Evolutionary conservation across 2,888 invertebrate species (phyloP), one percentile per base, ranked within the genome.

Genomic region (Ectemnius cavifrons): DNA sequence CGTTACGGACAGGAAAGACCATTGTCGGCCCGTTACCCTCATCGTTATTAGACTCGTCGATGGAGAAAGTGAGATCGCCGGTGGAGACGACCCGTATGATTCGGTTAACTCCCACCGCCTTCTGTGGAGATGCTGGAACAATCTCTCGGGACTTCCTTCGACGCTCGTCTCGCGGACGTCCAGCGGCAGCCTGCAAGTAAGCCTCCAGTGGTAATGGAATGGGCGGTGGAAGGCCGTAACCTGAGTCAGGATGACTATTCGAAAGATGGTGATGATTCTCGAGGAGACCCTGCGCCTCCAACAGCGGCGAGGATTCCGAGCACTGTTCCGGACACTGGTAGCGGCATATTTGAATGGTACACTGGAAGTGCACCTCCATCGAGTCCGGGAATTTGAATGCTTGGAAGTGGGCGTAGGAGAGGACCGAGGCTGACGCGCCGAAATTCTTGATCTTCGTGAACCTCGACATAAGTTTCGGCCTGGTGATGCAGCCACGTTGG

Each of bases 361-460:
- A 98, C 90, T 97, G 97, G 93, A 98, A 98, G 90, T 98, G 97
- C 0, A 98, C 98, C 90, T 98, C 97, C 97, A 98, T 98, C 0
- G 97, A 97, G 88, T 98, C 98, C 0, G 98, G 98, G 92, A 98
- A 98, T 89, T 98, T 98, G 91, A 98, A 98, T 0, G 98, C 98
- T 92, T 97, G 97, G 94, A 97, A 97, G 90, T 97, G 97, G 0
- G 97, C 97, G 88, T 97, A 98, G 0, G 97, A 97, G 0, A 98
- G 92, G 0, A 98, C 97, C 8, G 97, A 97, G 5, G 98, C 98
- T 79, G 96, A 96, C 0, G 97, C 97, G 18, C 98, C 98, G 83
- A 98, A 98, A 91, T 98, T 98, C 91, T 97, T 98, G 80, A 98
- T 98, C 91, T 98, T 98, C 0, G 97, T 97, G 89, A 98, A 98